These are phyloP conservation scores for Pheosia tremula DNA, from an alignment of 2,888 invertebrate genomes.

Conservation along the genomic window DNA sequence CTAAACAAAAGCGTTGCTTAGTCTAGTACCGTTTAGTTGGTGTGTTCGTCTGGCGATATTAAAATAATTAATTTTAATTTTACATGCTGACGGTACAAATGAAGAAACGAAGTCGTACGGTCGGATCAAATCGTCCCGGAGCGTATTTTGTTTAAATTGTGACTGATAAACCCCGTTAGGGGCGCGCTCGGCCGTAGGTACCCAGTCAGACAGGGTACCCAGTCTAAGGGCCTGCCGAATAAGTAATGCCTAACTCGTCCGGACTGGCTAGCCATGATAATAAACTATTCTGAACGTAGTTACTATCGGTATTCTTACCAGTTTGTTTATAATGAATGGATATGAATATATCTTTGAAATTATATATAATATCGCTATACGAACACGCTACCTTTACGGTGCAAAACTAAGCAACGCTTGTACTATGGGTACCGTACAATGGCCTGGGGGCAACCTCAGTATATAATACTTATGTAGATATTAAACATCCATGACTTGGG, in stretches of 20 bases:
- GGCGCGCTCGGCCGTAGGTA: conserved; percentile 45
- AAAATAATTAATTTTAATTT: conserved; percentile 1
- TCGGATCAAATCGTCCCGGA: conserved; percentile 64
- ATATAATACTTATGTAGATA: too few species aligned
- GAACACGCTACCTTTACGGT: too few species aligned
- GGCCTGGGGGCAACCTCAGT: too few species aligned
- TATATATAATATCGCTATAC: too few species aligned
- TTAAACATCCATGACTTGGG: too few species aligned
- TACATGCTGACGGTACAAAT: conserved; percentile 54
- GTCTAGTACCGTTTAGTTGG: neutral
- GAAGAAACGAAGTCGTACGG: conserved; percentile 66
- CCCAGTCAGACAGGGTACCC: too few species aligned
- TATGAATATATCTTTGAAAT: neutral
- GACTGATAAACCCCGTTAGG: conserved; percentile 73
- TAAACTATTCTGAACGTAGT: conserved; percentile 12
- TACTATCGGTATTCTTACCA: neutral
- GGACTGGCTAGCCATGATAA: conserved; percentile 6
- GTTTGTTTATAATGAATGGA: neutral
- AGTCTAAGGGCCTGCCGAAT: conserved; percentile 54
- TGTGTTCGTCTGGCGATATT: neutral
- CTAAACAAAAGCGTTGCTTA: too few species aligned
- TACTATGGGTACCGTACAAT: too few species aligned
- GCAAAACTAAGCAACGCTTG: too few species aligned
- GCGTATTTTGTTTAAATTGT: conserved; percentile 80
- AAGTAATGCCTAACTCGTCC: conserved; percentile 35